Percentiles rank a stretch among this genome's conserved stretches.
phyloP scores from a whole-genome alignment of 2,113 vertebrate genomes.

The Junco hyemalis region DNA sequence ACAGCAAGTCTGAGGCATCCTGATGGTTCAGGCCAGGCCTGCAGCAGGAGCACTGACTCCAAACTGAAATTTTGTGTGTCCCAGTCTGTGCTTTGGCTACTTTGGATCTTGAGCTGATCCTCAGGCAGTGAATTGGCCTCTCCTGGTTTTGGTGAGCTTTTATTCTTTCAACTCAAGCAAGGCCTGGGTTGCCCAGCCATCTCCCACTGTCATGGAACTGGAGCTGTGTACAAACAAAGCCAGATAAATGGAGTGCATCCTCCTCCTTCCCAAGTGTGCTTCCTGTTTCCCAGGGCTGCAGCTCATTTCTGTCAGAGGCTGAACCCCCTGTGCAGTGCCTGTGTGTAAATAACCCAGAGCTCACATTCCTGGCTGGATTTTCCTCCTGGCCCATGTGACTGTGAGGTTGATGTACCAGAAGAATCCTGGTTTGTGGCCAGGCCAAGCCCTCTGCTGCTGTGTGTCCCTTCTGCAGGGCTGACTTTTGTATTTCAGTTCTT shows the following conservation, averaged over 20 bases:
- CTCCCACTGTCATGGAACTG: neutral
- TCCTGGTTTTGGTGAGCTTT: neutral
- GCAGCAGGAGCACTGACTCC: neutral
- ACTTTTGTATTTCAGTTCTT: neutral
- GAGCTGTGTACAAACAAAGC: neutral
- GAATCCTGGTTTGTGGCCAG: neutral
- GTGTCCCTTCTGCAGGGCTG: neutral
- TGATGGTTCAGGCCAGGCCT: neutral
- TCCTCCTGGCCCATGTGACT: neutral
- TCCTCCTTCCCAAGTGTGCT: neutral
- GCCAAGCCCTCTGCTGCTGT: neutral
- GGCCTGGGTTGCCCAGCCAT: neutral
- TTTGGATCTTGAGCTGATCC: neutral
- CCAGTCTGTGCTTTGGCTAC: neutral
- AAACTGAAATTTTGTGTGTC: neutral
- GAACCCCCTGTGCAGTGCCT: neutral
- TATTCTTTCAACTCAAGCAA: neutral
- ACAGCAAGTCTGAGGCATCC: neutral
- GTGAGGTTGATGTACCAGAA: neutral
- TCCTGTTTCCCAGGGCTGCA: slow-evolving; percentile 40
- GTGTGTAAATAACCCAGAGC: neutral
- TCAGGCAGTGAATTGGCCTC: neutral
- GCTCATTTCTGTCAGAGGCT: neutral
- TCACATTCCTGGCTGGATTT: slow-evolving; percentile 21
- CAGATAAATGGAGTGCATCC: neutral